phyloP scores from a whole-genome alignment of 1,140 invertebrate species.

The Drosophila pseudoobscura region DNA sequence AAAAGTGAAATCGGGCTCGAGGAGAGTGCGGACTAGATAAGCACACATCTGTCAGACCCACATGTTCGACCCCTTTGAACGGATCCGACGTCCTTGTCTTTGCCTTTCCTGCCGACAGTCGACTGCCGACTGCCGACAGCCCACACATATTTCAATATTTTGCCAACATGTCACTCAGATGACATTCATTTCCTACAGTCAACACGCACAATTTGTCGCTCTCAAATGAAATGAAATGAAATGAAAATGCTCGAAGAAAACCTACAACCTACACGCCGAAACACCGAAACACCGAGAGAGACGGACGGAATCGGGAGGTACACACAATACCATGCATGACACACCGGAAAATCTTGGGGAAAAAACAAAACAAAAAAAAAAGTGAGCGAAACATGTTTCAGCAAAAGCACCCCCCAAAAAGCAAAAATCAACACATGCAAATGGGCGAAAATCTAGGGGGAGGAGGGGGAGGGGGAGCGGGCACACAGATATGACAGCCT shows the following conservation, averaged over 20 bases:
- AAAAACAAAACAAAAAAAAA: conserved; percentile 35
- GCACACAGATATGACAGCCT: conserved; percentile 33
- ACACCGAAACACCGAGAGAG: no score
- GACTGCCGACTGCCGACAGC: conserved; percentile 1
- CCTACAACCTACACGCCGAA: conserved; percentile 10
- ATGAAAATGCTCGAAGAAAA: conserved; percentile 47
- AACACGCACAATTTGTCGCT: conserved; percentile 80
- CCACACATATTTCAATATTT: conserved; percentile 71
- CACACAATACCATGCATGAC: conserved; percentile 18
- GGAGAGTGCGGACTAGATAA: conserved; percentile 26
- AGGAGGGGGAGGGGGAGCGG: conserved; percentile 2
- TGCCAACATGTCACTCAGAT: conserved; percentile 74
- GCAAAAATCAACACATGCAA: conserved; percentile 69
- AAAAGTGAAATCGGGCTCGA: conserved; percentile 24
- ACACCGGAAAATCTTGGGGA: conserved; percentile 60
- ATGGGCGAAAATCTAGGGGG: conserved; percentile 4
- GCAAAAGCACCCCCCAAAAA: conserved; percentile 23
- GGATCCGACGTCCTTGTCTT: conserved; percentile 14
- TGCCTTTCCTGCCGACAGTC: conserved; percentile 20
- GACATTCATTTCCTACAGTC: conserved; percentile 78
- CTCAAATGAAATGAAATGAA: conserved; percentile 75
- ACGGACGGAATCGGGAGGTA: background rate
- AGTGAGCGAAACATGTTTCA: conserved; percentile 47
- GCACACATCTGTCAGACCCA: conserved; percentile 45
- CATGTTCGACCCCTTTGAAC: conserved; percentile 6